Evolutionary conservation across 2,888 invertebrate genomes (phyloP), one percentile per base, ranked within the genome.

Genomic region (Himalopsyche kuldschensis): DNA sequence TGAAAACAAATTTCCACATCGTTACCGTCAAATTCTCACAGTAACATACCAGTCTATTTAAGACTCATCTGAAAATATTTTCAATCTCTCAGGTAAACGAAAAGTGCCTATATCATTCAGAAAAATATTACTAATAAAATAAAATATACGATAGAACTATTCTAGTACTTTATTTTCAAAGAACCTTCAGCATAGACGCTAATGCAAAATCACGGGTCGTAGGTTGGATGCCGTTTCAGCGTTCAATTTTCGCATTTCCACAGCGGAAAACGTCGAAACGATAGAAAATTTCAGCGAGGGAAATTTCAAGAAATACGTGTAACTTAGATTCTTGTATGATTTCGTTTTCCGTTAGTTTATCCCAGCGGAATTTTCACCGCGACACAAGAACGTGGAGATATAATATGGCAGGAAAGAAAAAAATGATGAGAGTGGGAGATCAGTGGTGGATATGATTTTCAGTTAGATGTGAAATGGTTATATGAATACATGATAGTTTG

Each of bases 171-270:
- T 41, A 4, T 41, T 41, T 15, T 8, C 35, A 41, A 41, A 41
- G 35, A 41, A 5, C 10, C 35, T 41, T 41, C 55, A 8, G 20
- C 20, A 20, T 10, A 20, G 10, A 55, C 20, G 55, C 55, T 55
- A 55, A 55, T 55, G 55, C 20, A 24, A 55, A 20, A 55, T 24
- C 55, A 55, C 20, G 8, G 24, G 55, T 55, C 27, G 41, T 20
- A 78, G 78, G 46, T 24, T 78, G 24, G 35, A 27, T 31, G 80
- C 48, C n/a, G 20, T 80, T 80, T 75, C 80, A 76, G 76, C 75
- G 31, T 80, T 80, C 80, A 80, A 80, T 80, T 80, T 80, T 46
- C 48, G 30, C 75, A 80, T 80, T 80, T 80, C 47, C 80, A 75
- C n/a, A 17, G 80, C 24, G 75, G 31, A 80, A 41, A 63, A 63